Conservation (phyloP, 2,797 vertebrate species). For the Nannoperca obscura region DNA sequence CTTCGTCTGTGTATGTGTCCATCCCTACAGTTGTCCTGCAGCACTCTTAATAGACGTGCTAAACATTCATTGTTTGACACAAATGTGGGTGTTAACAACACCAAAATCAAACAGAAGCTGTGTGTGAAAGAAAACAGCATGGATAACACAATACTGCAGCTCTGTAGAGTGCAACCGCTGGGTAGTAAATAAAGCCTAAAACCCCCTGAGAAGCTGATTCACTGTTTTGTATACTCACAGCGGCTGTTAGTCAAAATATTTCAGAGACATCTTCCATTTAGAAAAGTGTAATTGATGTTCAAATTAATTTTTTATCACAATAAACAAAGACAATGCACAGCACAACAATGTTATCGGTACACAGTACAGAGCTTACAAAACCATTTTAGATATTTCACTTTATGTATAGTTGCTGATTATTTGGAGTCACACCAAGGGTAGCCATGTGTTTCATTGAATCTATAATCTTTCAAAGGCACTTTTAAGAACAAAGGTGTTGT, state of each 20-base stretch:
- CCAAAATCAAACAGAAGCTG: constrained; percentile 14
- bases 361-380: constrained; percentile 24
- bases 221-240: constrained; percentile 9
- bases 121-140: constrained; percentile 24
- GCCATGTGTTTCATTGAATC: constrained; percentile 13
- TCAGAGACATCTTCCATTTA: constrained; percentile 41
- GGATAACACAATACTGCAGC: not conserved
- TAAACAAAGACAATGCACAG: constrained; percentile 39
- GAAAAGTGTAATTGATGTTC: constrained; percentile 57
- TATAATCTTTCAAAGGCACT: constrained; percentile 39
- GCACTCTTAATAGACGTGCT: not conserved
- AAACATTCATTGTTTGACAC: constrained; percentile 5
- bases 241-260: constrained; percentile 36
- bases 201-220: constrained; percentile 31
- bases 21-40: not conserved
- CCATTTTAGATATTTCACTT: constrained; percentile 56
- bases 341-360: constrained; percentile 43
- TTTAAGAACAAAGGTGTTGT: constrained; percentile 41
- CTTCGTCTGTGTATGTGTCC: not conserved
- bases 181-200: constrained; percentile 48
- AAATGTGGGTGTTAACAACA: not conserved
- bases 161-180: constrained; percentile 3
- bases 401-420: constrained; percentile 43
- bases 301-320: constrained; percentile 42
- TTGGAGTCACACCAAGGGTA: constrained; percentile 43